phyloP scores from a whole-genome alignment of 2,113 vertebrate genomes.

The Leucopternis melanops region DNA sequence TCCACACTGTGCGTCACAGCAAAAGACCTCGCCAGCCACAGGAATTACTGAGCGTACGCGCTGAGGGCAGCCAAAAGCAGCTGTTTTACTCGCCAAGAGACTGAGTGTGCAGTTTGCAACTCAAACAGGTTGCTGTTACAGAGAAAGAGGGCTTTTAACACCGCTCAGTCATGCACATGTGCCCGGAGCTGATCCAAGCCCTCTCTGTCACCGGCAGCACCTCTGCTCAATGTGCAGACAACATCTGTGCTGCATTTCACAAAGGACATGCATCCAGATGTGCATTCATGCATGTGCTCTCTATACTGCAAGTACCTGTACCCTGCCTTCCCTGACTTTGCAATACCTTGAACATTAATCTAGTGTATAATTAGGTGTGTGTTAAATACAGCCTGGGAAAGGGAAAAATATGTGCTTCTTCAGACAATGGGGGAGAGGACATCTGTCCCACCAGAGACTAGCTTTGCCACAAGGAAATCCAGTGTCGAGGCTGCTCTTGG shows the following conservation, averaged over 20 bases:
- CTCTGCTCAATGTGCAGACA: neutral
- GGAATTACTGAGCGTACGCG: neutral
- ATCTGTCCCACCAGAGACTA: neutral
- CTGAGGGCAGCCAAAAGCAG: neutral
- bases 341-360: neutral
- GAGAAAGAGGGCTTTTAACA: neutral
- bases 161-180: fast-evolving
- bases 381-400: neutral
- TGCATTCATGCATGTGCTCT: neutral
- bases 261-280: fast-evolving
- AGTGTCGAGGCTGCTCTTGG: neutral
- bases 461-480: neutral
- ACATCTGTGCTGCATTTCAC: neutral
- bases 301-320: too few relatives aligned
- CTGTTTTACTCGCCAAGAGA: neutral
- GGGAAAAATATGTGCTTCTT: neutral
- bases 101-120: neutral
- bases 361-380: neutral
- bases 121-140: neutral
- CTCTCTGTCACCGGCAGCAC: too few relatives aligned
- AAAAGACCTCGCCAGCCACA: neutral
- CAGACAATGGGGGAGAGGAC: neutral
- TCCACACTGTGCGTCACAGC: neutral
- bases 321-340: neutral
- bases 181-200: neutral